Percentiles rank a stretch among this genome's conserved stretches.
These are phyloP conservation scores for Pocillopora grandis DNA, from an alignment of 92 coral and sea anemone genomes.

Conservation along the genomic window DNA sequence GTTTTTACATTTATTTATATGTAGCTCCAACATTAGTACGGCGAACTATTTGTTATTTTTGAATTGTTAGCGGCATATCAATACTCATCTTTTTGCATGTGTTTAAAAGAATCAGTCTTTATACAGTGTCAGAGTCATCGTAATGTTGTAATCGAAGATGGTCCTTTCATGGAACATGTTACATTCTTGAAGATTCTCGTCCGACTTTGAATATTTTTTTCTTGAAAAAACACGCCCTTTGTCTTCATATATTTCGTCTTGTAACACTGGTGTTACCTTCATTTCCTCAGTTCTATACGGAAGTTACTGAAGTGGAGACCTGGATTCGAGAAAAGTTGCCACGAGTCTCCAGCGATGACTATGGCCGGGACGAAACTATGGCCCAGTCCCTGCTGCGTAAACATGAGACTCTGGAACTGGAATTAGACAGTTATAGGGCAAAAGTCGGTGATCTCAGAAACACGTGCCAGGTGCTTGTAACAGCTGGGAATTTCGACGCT, in stretches of 20 bases:
- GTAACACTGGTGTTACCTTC: not conserved
- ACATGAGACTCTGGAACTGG: slow-evolving; percentile 87
- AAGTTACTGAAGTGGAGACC: slow-evolving; percentile 85
- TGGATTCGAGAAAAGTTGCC: slow-evolving; percentile 91
- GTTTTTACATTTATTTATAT: too few species aligned
- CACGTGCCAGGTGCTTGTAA: slow-evolving; percentile 59
- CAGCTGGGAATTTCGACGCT: slow-evolving; percentile 66
- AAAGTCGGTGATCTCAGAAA: slow-evolving; percentile 63
- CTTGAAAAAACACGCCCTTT: not conserved
- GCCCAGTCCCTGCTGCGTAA: slow-evolving; percentile 85
- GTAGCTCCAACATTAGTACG: too few species aligned
- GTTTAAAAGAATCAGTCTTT: too few species aligned
- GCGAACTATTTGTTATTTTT: too few species aligned
- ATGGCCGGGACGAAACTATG: slow-evolving; percentile 89
- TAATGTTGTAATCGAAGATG: too few species aligned
- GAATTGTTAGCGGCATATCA: too few species aligned
- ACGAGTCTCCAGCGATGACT: slow-evolving; percentile 84
- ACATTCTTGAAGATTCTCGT: too few species aligned
- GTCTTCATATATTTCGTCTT: not conserved
- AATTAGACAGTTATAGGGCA: slow-evolving; percentile 68
- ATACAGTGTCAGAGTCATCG: too few species aligned
- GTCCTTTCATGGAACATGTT: not conserved
- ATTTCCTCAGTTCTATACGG: slow-evolving; percentile 72
- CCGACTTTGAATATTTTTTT: too few species aligned
- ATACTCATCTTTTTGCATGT: too few species aligned